Conservation (phyloP, 2,113 vertebrate species). For the Ammodytes marinus region DNA sequence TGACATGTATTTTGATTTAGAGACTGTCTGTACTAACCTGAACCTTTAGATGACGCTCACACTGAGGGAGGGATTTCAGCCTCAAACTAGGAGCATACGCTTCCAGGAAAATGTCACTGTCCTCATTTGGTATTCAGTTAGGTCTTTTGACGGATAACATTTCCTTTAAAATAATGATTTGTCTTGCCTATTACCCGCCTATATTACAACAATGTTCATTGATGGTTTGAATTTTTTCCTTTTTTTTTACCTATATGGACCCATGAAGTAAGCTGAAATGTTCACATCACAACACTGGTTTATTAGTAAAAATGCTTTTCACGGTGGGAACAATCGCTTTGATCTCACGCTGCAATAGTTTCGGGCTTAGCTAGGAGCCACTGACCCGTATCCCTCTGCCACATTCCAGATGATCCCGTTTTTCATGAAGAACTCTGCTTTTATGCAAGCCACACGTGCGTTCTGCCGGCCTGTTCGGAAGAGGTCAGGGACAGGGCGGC, state of each 20-base stretch:
- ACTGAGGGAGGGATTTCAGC: slow-evolving; percentile 5
- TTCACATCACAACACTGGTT: slow-evolving; percentile 17
- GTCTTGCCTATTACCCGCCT: neutral
- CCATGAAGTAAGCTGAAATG: neutral
- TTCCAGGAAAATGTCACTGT: neutral
- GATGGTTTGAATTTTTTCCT: neutral
- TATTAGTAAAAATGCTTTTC: slow-evolving; percentile 12
- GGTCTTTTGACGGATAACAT: neutral
- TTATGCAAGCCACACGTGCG: slow-evolving; percentile 62
- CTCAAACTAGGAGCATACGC: neutral
- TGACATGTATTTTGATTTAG: slow-evolving; percentile 4
- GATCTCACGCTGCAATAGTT: neutral
- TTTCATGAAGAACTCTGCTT: slow-evolving; percentile 78
- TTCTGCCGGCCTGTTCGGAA: slow-evolving; percentile 43
- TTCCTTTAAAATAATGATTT: neutral
- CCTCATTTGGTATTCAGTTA: neutral
- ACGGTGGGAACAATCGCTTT: neutral
- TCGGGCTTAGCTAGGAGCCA: slow-evolving; percentile 69
- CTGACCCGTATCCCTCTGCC: slow-evolving; percentile 80
- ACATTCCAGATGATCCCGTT: slow-evolving; percentile 80
- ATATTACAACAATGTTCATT: neutral
- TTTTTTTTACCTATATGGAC: neutral
- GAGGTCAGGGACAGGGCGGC: slow-evolving; percentile 8
- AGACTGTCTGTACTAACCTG: neutral
- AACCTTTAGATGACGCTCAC: slow-evolving; percentile 2